phyloP scores from a whole-genome alignment of 2,797 vertebrate species.

The Poeciliopsis infans region DNA sequence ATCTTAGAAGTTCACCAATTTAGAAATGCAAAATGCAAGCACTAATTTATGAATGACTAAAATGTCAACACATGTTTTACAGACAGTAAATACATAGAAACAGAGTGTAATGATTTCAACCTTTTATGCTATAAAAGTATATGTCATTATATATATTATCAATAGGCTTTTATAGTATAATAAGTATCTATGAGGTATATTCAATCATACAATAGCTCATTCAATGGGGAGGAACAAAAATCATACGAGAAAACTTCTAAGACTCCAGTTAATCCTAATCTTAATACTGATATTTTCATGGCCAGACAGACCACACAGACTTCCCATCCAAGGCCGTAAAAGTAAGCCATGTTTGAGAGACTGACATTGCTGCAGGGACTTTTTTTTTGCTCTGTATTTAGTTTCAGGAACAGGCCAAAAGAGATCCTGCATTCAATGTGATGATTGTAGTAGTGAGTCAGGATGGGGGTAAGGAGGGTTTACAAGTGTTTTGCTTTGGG shows the following conservation, averaged over 20 bases:
- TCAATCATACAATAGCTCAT: constrained; percentile 13
- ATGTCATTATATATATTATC: too few species aligned
- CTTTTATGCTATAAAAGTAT: not conserved
- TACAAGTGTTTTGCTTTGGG: constrained; percentile 37
- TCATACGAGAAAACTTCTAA: constrained; percentile 39
- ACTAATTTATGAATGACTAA: not conserved
- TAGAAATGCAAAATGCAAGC: not conserved
- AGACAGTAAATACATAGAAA: not conserved
- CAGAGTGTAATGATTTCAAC: not conserved
- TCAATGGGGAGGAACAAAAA: constrained; percentile 1
- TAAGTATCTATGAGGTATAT: not conserved
- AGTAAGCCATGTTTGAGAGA: constrained; percentile 29
- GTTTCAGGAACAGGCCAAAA: constrained; percentile 47
- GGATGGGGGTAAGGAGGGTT: constrained; percentile 48
- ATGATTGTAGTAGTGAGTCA: constrained; percentile 63
- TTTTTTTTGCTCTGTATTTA: constrained; percentile 51
- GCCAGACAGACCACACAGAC: constrained; percentile 37
- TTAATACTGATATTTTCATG: constrained; percentile 63
- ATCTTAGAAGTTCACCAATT: not conserved
- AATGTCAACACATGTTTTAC: not conserved
- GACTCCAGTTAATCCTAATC: constrained; percentile 29
- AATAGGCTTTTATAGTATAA: not conserved
- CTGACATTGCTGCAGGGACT: constrained; percentile 58
- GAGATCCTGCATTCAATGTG: constrained; percentile 26
- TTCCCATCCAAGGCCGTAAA: constrained; percentile 58